phyloP scores from a whole-genome alignment of 2,113 vertebrate species.

The Rafetus swinhoei region DNA sequence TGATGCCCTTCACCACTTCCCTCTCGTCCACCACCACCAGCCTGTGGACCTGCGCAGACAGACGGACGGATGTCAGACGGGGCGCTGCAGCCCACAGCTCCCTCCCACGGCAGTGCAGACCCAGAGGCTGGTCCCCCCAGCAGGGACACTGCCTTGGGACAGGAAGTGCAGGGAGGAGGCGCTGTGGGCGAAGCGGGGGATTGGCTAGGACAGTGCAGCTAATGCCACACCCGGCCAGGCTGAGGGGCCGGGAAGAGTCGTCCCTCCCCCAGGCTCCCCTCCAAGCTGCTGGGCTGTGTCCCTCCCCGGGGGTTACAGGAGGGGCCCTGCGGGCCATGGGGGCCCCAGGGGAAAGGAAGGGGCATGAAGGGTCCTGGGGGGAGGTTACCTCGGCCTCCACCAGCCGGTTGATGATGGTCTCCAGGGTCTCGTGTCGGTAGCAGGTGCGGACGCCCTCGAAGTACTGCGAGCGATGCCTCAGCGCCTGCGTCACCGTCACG shows the following conservation, averaged over 20 bases:
- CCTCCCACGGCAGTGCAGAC: too few species aligned
- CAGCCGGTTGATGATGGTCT: constrained; percentile 94
- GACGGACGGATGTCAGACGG: constrained; percentile 4
- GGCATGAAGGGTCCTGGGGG: not conserved
- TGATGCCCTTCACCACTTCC: constrained; percentile 94
- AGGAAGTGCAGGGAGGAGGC: not conserved
- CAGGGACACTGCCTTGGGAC: not conserved
- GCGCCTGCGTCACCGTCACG: constrained; percentile 93
- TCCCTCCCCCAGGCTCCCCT: not conserved
- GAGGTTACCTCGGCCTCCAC: constrained; percentile 92
- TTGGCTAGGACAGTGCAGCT: too few species aligned
- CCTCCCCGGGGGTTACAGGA: too few species aligned
- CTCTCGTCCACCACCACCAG: constrained; percentile 95
- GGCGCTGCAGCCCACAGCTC: not conserved
- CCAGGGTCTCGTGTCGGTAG: constrained; percentile 90
- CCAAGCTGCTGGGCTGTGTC: too few species aligned
- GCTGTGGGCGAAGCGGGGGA: accelerated
- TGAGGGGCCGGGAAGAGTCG: too few species aligned
- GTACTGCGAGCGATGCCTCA: constrained; percentile 95
- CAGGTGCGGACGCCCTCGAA: constrained; percentile 98
- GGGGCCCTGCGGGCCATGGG: not conserved
- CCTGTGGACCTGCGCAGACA: constrained; percentile 88
- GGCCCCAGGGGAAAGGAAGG: too few species aligned
- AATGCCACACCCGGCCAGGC: accelerated
- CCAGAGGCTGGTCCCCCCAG: not conserved